Base-by-base conservation (phyloP, 1,140 invertebrate species). In the Drosophila willistoni region DNA sequence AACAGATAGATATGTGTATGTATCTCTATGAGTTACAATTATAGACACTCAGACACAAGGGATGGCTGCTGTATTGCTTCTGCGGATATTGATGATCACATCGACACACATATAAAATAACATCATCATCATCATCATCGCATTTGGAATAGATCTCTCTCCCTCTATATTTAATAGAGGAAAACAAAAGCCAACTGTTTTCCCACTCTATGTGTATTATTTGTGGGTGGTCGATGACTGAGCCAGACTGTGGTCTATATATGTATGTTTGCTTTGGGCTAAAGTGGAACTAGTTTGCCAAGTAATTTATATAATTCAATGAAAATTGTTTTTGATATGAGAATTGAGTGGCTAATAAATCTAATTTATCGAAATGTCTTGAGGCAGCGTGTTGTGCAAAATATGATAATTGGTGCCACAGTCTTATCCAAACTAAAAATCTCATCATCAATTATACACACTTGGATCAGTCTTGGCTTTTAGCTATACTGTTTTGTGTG, bases 61-160 rank as follows among this genome's bases (percentile, higher is more conserved):
- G 72, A 36, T 47, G 44, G 73, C 42, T 54, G 70, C 61, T 71
- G 34, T 59, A 62, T 29, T 29, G 59, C 61, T 34, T 12, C 62
- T 56, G 63, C 47, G 47, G 7, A 14, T 60, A 55, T 22, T 69
- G 75, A 77, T 77, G 74, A 77, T 71, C 74, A 64, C 76, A 78
- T 72, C 68, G 73, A 68, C 25, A 63, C 25, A 63, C 61, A 60
- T 29, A 56, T 47, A 64, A 29, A 55, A 84, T 85, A 77, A 80
- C 81, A 29, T 29, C 25, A 85, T 85, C n/a, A n/a, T n/a, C 81
- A 85, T 85, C 81, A 85, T 85, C 81, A 85, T 85, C 81, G 68
- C 74, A 64, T 62, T 29, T 56, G 62, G 69, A 79, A 84, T 71
- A 79, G 68, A 54, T 67, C 56, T 68, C 57, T 39, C 59, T 42